Conservation (phyloP, 2,888 invertebrate genomes). For the Morinoia aosen region DNA sequence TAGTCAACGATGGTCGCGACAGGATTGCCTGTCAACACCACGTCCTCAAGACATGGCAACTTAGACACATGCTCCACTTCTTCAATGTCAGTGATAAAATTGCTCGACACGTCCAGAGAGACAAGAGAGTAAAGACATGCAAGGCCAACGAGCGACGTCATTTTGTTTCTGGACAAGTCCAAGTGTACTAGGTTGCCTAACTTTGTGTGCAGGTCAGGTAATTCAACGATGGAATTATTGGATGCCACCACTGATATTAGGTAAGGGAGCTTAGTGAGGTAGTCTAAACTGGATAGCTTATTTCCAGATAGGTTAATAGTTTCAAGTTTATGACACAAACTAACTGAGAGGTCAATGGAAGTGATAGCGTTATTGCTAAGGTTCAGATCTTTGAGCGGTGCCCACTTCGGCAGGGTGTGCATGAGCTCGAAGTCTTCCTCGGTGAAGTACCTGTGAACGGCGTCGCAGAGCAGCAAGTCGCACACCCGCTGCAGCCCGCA, state of each 20-base stretch:
- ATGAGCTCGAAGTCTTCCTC: slow-evolving; percentile 70
- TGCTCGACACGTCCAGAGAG: slow-evolving; percentile 87
- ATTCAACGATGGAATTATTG: slow-evolving; percentile 81
- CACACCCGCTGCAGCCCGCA: slow-evolving; percentile 61
- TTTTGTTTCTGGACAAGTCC: slow-evolving; percentile 87
- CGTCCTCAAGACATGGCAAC: slow-evolving; percentile 87
- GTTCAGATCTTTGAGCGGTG: slow-evolving; percentile 72
- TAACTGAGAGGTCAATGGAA: slow-evolving; percentile 85
- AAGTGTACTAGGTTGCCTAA: slow-evolving; percentile 90
- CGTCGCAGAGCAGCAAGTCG: slow-evolving; percentile 65
- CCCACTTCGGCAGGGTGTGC: slow-evolving; percentile 70
- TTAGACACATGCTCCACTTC: slow-evolving; percentile 85
- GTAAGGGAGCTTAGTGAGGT: slow-evolving; percentile 84
- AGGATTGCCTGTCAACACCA: slow-evolving; percentile 91
- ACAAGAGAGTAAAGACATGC: slow-evolving; percentile 89
- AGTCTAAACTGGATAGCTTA: slow-evolving; percentile 80
- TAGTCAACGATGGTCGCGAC: slow-evolving; percentile 90
- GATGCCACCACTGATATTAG: slow-evolving; percentile 84
- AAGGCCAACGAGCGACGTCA: slow-evolving; percentile 81
- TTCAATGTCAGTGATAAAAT: slow-evolving; percentile 83
- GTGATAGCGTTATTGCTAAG: slow-evolving; percentile 73
- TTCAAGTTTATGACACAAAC: slow-evolving; percentile 80
- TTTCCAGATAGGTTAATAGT: slow-evolving; percentile 84
- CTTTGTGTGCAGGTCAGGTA: slow-evolving; percentile 85
- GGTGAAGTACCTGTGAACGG: slow-evolving; percentile 61